Evolutionary conservation across 2,888 invertebrate species (phyloP).

Genomic region (Scrobipalpa atriplicella): DNA sequence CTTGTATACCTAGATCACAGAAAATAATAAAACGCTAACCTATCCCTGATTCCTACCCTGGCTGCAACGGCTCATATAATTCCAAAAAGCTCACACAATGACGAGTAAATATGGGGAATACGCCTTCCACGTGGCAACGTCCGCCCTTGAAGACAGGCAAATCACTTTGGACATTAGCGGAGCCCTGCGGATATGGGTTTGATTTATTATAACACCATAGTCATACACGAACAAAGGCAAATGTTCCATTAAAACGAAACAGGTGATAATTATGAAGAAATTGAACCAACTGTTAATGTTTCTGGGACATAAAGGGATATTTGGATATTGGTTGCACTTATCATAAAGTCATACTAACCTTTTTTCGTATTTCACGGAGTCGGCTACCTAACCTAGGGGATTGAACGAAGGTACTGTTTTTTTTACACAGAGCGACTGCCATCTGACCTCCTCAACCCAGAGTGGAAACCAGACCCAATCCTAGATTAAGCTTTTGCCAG

Average conservation of each 20-base stretch:
- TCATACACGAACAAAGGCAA: background rate
- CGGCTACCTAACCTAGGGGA: no score
- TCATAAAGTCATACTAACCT: no score
- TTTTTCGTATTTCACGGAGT: no score
- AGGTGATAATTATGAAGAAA: conserved; percentile 7
- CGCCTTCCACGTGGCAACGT: conserved; percentile 16
- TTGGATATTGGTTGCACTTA: no score
- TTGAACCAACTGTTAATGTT: background rate
- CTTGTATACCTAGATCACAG: no score
- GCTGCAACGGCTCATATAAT: conserved; percentile 16
- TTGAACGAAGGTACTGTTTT: no score
- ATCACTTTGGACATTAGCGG: conserved; percentile 25
- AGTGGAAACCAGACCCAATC: no score
- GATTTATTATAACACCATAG: background rate
- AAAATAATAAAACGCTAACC: no score
- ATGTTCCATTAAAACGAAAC: background rate
- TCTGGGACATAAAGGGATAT: no score
- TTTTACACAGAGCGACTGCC: no score
- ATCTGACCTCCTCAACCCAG: no score
- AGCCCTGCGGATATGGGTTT: background rate
- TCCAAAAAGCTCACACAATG: conserved; percentile 26
- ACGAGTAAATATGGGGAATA: conserved; percentile 32
- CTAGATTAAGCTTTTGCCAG: no score
- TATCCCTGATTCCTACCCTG: background rate
- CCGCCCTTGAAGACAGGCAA: conserved; percentile 15